Evolutionary conservation across 2,797 vertebrate genomes (phyloP).

Genomic region (Rhabdophis nuchalis): DNA sequence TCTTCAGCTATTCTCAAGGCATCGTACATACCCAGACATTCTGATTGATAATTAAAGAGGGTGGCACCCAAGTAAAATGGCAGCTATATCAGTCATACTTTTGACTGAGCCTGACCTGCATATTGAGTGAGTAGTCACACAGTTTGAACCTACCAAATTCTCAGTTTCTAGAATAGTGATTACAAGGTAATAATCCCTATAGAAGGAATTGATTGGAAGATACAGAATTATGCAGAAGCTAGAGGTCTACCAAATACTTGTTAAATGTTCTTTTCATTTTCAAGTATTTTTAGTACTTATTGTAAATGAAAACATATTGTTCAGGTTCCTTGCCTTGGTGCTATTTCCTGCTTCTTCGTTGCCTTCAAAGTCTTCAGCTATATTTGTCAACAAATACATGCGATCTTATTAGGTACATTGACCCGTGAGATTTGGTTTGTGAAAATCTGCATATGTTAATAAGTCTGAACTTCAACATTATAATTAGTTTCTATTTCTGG

Average conservation of each 20-base stretch:
- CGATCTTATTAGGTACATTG: background rate
- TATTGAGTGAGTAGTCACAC: constrained; percentile 8
- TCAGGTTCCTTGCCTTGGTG: background rate
- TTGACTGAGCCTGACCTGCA: constrained; percentile 13
- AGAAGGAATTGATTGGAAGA: background rate
- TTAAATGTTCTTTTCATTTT: background rate
- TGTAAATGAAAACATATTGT: background rate
- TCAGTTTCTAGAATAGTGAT: background rate
- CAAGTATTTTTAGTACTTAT: background rate
- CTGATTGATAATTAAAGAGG: constrained; percentile 55
- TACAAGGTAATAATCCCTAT: background rate
- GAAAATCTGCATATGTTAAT: background rate
- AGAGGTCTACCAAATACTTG: background rate
- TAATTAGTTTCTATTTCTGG: background rate
- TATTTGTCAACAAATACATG: background rate
- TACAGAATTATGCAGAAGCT: background rate
- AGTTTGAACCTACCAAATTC: constrained; percentile 25
- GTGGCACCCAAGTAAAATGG: constrained; percentile 47
- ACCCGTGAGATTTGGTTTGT: background rate
- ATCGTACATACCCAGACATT: constrained; percentile 43
- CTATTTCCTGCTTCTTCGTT: background rate
- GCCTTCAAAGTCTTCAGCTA: background rate
- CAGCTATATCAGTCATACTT: constrained; percentile 33
- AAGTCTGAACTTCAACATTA: background rate
- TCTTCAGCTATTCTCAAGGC: constrained; percentile 53